These are phyloP conservation scores for Rallus limicola DNA, from an alignment of 2,113 vertebrate genomes.

Conservation along the genomic window DNA sequence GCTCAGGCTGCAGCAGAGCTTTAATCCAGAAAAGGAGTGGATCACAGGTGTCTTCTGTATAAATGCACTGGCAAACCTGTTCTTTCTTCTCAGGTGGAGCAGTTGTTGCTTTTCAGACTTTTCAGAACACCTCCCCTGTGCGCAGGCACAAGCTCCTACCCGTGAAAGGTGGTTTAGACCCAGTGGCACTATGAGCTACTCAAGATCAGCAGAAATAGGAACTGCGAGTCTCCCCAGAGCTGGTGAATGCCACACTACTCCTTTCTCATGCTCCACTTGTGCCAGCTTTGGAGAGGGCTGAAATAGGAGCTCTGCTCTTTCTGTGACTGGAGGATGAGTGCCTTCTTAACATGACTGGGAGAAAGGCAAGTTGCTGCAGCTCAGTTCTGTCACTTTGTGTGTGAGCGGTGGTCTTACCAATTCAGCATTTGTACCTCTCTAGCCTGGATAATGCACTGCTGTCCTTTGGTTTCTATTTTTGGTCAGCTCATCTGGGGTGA, in stretches of 20 bases:
- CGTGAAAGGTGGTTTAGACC: background rate
- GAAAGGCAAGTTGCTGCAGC: background rate
- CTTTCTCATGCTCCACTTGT: background rate
- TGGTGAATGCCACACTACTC: background rate
- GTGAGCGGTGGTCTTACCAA: background rate
- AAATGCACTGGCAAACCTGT: background rate
- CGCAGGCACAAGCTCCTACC: background rate
- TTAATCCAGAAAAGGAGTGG: background rate
- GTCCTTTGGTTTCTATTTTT: constrained; percentile 35
- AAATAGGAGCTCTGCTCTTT: background rate
- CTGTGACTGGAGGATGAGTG: background rate
- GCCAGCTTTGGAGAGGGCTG: background rate
- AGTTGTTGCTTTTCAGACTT: rapidly evolving
- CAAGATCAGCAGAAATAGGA: background rate
- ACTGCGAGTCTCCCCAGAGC: background rate
- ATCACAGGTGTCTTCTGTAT: background rate
- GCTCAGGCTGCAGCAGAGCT: background rate
- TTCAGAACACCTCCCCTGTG: background rate
- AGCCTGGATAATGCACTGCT: background rate
- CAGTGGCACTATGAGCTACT: background rate
- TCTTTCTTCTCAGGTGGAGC: background rate
- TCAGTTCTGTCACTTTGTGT: background rate
- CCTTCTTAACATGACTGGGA: background rate
- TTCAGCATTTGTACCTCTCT: background rate
- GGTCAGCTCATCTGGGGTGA: background rate